These are phyloP conservation scores for Ooceraea biroi DNA, from an alignment of 1,140 invertebrate species.

Conservation along the genomic window DNA sequence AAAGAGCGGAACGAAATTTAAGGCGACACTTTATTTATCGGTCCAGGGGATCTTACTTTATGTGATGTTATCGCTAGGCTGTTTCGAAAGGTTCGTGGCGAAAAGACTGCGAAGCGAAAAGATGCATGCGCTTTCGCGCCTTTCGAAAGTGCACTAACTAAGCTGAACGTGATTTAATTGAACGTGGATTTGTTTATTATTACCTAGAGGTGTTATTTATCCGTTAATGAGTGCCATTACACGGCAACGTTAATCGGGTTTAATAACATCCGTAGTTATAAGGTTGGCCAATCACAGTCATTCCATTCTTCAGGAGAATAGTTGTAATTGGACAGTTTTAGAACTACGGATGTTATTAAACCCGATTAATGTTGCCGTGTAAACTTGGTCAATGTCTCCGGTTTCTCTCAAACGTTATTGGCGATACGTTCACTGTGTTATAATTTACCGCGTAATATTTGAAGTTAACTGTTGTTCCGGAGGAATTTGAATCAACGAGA, in stretches of 20 bases:
- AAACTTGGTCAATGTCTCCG: neutral
- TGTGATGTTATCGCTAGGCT: constrained; percentile 29
- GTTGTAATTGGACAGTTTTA: too few relatives aligned
- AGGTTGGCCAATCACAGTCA: too few relatives aligned
- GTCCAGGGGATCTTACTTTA: constrained; percentile 23
- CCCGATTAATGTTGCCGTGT: too few relatives aligned
- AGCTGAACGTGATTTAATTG: constrained; percentile 28
- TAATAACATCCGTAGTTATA: too few relatives aligned
- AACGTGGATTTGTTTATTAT: constrained; percentile 18
- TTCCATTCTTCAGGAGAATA: too few relatives aligned
- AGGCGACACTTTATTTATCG: constrained; percentile 46
- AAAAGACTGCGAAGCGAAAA: neutral
- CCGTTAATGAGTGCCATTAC: too few relatives aligned
- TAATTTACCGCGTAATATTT: neutral
- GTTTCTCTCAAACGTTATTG: neutral
- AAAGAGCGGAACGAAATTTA: constrained; percentile 60
- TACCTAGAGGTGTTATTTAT: constrained; percentile 3
- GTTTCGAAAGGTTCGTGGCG: neutral
- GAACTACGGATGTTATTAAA: too few relatives aligned
- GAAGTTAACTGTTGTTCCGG: neutral
- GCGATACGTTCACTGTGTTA: neutral
- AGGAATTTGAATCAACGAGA: neutral
- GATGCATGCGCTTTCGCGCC: neutral
- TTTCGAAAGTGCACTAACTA: constrained; percentile 13
- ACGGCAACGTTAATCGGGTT: too few relatives aligned